phyloP scores from a whole-genome alignment of 30 jellyfish, hydroid and myxozoan species.

The Aurelia aurita region DNA sequence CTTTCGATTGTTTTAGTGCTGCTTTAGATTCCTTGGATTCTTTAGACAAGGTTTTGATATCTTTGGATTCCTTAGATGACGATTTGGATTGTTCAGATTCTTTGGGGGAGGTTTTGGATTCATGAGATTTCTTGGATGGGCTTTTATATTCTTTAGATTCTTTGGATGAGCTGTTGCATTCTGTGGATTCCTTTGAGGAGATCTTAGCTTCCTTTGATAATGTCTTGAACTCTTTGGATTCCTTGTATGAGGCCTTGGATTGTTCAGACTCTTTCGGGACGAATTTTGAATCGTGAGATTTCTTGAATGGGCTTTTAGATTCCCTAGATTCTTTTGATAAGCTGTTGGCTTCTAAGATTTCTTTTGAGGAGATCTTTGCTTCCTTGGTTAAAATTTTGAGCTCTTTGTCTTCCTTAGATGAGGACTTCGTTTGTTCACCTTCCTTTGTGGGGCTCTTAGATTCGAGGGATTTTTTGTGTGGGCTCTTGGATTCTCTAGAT shows the following conservation, averaged over 20 bases:
- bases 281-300: neutral
- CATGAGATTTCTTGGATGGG: neutral
- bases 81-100: constrained; percentile 8
- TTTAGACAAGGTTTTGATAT: neutral
- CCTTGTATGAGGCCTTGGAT: too few species aligned
- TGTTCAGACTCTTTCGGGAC: neutral
- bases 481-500: neutral
- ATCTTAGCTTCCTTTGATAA: neutral
- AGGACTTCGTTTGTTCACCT: neutral
- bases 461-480: neutral
- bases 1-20: constrained; percentile 1
- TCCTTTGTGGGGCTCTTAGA: neutral
- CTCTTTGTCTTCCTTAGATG: neutral
- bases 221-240: neutral
- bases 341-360: neutral
- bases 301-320: neutral
- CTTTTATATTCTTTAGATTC: neutral
- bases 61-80: constrained; percentile 13
- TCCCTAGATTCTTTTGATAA: neutral
- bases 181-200: neutral
- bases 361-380: neutral
- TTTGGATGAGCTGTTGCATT: neutral
- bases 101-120: neutral
- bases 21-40: neutral
- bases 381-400: neutral